These are phyloP conservation scores for Myopa testacea DNA, from an alignment of 2,888 invertebrate genomes.

Conservation along the genomic window DNA sequence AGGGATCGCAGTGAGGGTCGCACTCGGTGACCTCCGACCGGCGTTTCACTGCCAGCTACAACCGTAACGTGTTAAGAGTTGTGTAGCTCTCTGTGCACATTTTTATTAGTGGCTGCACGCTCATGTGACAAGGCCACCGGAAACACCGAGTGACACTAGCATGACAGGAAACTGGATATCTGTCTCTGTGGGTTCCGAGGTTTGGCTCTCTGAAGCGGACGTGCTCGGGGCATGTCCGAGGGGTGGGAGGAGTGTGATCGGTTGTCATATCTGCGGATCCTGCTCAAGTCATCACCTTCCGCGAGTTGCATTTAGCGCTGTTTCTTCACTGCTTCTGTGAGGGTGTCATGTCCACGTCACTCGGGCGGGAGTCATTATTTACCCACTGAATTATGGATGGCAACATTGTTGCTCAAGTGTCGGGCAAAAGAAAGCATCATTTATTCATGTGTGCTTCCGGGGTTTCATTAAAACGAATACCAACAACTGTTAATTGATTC, in stretches of 20 bases:
- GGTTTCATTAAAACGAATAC: no score
- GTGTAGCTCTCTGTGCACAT: neutral
- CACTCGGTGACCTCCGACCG: constrained; percentile 1
- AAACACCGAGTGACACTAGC: constrained; percentile 9
- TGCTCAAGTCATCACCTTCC: no score
- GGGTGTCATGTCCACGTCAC: no score
- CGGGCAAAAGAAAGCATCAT: no score
- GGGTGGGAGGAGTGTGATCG: neutral
- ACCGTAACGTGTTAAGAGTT: constrained; percentile 12
- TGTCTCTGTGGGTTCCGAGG: neutral
- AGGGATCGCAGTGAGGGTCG: neutral
- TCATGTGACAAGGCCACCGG: constrained; percentile 13
- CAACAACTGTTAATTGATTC: no score
- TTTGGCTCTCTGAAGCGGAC: neutral
- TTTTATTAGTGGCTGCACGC: constrained; percentile 17
- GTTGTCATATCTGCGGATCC: neutral
- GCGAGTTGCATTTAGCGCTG: no score
- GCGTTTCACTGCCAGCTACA: neutral
- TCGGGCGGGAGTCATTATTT: no score
- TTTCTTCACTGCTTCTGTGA: no score
- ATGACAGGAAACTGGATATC: constrained; percentile 12
- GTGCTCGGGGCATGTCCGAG: neutral
- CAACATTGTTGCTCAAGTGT: no score
- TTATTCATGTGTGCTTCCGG: no score
- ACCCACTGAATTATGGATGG: no score